phyloP scores from a whole-genome alignment of 2,113 vertebrate genomes.

The Phoenicopterus ruber region DNA sequence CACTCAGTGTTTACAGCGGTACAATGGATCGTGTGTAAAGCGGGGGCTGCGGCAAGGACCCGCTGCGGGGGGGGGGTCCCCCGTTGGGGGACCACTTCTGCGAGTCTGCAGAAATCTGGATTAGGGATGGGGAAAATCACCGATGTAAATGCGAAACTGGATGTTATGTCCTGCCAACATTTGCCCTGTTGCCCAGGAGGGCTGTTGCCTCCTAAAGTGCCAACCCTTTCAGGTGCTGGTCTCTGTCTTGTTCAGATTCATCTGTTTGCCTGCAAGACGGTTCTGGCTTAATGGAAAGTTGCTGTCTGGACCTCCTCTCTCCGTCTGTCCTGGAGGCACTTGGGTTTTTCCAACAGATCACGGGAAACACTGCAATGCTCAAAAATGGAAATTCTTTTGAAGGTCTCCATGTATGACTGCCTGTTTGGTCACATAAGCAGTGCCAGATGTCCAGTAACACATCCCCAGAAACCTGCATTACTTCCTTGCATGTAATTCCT shows the following conservation, averaged over 20 bases:
- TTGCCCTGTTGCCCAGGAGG: neutral
- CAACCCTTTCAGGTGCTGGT: neutral
- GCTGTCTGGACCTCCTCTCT: neutral
- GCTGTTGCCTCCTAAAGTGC: neutral
- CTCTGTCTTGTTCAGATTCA: neutral
- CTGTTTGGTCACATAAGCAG: neutral
- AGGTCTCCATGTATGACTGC: neutral
- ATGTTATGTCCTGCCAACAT: neutral
- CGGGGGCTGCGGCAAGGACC: neutral
- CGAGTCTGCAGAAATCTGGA: neutral
- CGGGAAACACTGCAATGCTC: neutral
- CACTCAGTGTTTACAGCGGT: neutral
- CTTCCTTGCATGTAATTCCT: neutral
- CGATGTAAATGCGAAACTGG: neutral
- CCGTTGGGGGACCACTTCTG: neutral
- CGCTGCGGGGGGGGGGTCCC: fast-evolving
- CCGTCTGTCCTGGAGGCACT: neutral
- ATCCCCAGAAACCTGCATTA: neutral
- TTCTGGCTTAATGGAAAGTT: neutral
- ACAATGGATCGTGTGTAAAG: neutral
- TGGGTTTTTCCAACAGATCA: neutral
- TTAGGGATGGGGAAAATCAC: neutral
- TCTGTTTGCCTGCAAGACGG: neutral
- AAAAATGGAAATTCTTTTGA: neutral
- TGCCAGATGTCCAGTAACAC: neutral